phyloP scores from a whole-genome alignment of 2,888 invertebrate genomes.

The Bembecia ichneumoniformis region DNA sequence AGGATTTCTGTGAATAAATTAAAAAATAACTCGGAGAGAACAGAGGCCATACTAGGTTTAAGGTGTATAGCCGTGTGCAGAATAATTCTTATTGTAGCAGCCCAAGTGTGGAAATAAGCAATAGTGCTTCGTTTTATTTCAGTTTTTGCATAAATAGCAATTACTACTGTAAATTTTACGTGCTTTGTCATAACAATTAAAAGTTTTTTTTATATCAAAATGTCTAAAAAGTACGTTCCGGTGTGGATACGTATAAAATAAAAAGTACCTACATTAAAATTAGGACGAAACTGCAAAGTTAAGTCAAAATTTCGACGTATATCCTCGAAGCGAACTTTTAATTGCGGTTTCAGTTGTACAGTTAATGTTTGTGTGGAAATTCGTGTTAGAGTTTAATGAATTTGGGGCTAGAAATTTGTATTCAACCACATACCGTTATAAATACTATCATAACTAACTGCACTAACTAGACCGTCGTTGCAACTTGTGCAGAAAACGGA shows the following conservation, averaged over 20 bases:
- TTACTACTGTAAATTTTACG: no score
- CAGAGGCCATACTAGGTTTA: no score
- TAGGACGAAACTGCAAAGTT: conserved; percentile 39
- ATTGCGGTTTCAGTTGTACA: conserved; percentile 59
- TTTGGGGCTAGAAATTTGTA: conserved; percentile 40
- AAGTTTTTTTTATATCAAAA: background rate
- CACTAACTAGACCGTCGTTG: background rate
- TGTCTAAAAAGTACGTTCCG: background rate
- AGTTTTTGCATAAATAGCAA: no score
- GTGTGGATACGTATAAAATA: background rate
- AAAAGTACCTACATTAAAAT: background rate
- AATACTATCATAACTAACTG: background rate
- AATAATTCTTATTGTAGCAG: no score
- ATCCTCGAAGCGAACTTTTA: conserved; percentile 60
- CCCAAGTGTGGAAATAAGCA: no score
- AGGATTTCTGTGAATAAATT: no score
- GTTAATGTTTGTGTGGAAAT: conserved; percentile 47
- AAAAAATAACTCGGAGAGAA: no score
- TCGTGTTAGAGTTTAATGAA: conserved; percentile 61
- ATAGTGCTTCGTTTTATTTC: no score
- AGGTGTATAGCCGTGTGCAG: no score
- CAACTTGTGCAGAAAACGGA: conserved; percentile 5
- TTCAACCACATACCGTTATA: conserved; percentile 2
- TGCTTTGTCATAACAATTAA: no score
- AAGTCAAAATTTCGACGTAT: conserved; percentile 61